phyloP scores from a whole-genome alignment of 2,888 invertebrate genomes.

The Tipula lateralis region DNA sequence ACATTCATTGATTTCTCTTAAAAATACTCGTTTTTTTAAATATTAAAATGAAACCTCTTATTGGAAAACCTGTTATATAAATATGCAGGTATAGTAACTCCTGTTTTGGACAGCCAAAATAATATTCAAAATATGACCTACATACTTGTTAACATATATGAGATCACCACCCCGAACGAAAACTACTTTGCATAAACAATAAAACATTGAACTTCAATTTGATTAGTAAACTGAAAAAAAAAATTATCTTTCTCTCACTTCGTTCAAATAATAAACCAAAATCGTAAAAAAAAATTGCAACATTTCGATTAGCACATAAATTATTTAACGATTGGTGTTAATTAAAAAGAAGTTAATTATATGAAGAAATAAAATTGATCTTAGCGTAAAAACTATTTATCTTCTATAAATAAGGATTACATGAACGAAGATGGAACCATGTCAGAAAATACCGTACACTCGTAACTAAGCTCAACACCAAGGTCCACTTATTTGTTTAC shows the following conservation, averaged over 20 bases:
- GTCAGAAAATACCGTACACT: background rate
- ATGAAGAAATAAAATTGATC: background rate
- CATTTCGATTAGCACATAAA: background rate
- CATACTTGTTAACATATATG: too few relatives aligned
- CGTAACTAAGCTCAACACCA: background rate
- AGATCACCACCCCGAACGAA: too few relatives aligned
- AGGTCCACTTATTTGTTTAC: background rate
- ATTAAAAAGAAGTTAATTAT: background rate
- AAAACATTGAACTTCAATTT: background rate
- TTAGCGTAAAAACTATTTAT: background rate
- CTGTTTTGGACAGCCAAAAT: too few relatives aligned
- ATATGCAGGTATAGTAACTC: too few relatives aligned
- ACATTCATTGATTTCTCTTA: too few relatives aligned
- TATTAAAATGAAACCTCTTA: too few relatives aligned
- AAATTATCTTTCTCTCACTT: background rate
- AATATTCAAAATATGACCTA: too few relatives aligned
- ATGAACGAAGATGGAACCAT: background rate
- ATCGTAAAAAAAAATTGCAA: background rate
- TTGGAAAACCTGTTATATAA: too few relatives aligned
- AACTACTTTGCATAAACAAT: background rate
- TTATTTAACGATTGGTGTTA: background rate
- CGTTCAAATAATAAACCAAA: background rate
- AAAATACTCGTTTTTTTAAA: too few relatives aligned
- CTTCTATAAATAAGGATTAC: background rate
- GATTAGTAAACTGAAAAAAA: background rate